These are phyloP conservation scores for Seriola aureovittata DNA, from an alignment of 2,113 vertebrate genomes.

Conservation along the genomic window DNA sequence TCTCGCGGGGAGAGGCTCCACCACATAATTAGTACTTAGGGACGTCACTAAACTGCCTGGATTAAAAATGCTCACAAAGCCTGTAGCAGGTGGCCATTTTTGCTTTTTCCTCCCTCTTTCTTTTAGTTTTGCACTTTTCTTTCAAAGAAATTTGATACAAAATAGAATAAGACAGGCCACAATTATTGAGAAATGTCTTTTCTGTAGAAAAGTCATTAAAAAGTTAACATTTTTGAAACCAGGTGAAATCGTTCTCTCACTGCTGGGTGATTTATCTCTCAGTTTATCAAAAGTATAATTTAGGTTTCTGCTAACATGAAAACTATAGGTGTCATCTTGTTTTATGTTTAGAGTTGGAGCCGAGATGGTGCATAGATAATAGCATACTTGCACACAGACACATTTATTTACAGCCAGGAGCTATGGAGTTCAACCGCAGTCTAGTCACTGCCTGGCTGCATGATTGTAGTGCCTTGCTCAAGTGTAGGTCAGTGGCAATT, in stretches of 20 bases:
- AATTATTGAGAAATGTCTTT: too few species aligned
- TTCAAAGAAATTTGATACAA: too few species aligned
- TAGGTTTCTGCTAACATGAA: background rate
- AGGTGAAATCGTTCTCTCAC: too few species aligned
- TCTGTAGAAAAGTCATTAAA: too few species aligned
- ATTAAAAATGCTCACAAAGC: constrained; percentile 49
- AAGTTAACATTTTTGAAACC: too few species aligned
- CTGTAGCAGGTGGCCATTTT: constrained; percentile 66
- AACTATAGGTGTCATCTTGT: constrained; percentile 2
- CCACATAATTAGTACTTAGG: constrained; percentile 82
- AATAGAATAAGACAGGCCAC: too few species aligned
- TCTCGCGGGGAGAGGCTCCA: constrained; percentile 70
- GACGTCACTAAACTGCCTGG: constrained; percentile 44
- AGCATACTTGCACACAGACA: constrained; percentile 47
- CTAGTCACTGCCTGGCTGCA: constrained; percentile 43
- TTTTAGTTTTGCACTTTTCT: background rate
- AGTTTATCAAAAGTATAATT: too few species aligned
- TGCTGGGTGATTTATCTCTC: too few species aligned
- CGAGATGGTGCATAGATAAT: constrained; percentile 18
- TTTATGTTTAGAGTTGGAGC: constrained; percentile 2
- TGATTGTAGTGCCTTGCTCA: constrained; percentile 20
- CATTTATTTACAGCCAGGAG: constrained; percentile 42
- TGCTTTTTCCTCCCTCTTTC: background rate
- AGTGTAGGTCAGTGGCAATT: constrained; percentile 23
- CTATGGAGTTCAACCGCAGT: constrained; percentile 56